These are phyloP conservation scores for Argyrosomus japonicus DNA, from an alignment of 2,113 vertebrate genomes.

Conservation along the genomic window DNA sequence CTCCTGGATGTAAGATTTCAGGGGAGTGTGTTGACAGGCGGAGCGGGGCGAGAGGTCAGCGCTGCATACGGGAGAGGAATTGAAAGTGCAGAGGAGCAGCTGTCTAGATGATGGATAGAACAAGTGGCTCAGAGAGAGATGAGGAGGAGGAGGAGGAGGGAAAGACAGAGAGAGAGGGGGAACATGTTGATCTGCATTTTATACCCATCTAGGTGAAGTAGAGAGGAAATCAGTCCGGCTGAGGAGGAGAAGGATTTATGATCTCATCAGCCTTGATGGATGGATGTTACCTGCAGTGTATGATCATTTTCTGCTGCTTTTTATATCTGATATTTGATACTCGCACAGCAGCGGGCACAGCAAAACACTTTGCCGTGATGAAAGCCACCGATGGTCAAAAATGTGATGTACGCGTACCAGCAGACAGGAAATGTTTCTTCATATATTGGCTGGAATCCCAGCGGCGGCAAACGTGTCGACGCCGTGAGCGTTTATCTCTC, in stretches of 20 bases:
- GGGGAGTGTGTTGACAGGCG: constrained; percentile 25
- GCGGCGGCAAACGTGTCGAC: constrained; percentile 22
- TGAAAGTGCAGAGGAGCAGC: constrained; percentile 62
- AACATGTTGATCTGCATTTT: constrained; percentile 74
- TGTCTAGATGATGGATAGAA: constrained; percentile 79
- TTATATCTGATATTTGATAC: constrained; percentile 48
- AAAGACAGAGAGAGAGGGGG: constrained; percentile 27
- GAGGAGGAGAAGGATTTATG: constrained; percentile 70
- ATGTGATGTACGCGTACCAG: constrained; percentile 30
- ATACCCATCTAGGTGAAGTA: constrained; percentile 62
- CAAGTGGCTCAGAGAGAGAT: constrained; percentile 53
- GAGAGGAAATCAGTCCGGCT: constrained; percentile 68
- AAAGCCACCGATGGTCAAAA: constrained; percentile 43
- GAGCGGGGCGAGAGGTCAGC: constrained; percentile 38
- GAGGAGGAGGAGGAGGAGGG: constrained; percentile 21
- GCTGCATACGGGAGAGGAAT: constrained; percentile 37
- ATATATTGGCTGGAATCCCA: constrained; percentile 61
- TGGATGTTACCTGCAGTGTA: constrained; percentile 49
- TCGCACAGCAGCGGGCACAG: constrained; percentile 40
- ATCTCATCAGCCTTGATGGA: constrained; percentile 69
- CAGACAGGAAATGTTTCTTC: constrained; percentile 52
- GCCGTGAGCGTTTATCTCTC: constrained; percentile 54
- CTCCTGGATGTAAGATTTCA: constrained; percentile 28
- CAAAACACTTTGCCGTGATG: constrained; percentile 25
- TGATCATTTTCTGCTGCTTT: constrained; percentile 56